phyloP scores from a whole-genome alignment of 2,113 vertebrate genomes.

The Dinomys branickii region DNA sequence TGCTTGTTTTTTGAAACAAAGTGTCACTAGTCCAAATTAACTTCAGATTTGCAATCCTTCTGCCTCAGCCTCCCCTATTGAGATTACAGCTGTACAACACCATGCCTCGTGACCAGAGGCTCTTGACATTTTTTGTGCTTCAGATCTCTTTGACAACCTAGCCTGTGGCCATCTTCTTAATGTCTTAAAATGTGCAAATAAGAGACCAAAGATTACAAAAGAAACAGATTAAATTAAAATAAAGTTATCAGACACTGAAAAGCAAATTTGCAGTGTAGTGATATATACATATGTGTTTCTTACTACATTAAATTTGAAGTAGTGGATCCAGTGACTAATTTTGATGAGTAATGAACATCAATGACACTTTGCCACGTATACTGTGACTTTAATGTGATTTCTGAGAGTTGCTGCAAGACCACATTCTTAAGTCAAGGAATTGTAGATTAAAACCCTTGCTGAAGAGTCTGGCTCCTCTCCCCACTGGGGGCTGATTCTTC shows the following conservation, averaged over 20 bases:
- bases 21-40: background rate
- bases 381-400: background rate
- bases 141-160: background rate
- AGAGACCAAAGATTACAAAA: conserved; percentile 40
- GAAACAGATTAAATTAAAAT: conserved; percentile 28
- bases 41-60: background rate
- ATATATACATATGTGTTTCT: background rate
- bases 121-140: background rate
- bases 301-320: background rate
- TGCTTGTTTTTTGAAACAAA: background rate
- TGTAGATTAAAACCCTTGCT: background rate
- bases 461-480: background rate
- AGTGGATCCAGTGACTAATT: background rate
- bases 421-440: background rate
- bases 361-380: background rate
- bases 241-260: background rate
- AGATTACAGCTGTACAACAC: background rate
- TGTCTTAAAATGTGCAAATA: background rate
- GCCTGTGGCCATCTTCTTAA: background rate
- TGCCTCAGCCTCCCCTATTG: background rate
- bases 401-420: background rate
- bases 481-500: fast-evolving
- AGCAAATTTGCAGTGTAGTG: background rate
- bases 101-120: background rate
- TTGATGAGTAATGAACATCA: background rate